Evolutionary conservation across 2,888 invertebrate species (phyloP), one percentile per base, ranked within the genome.

Genomic region (Diplolepis rosae): DNA sequence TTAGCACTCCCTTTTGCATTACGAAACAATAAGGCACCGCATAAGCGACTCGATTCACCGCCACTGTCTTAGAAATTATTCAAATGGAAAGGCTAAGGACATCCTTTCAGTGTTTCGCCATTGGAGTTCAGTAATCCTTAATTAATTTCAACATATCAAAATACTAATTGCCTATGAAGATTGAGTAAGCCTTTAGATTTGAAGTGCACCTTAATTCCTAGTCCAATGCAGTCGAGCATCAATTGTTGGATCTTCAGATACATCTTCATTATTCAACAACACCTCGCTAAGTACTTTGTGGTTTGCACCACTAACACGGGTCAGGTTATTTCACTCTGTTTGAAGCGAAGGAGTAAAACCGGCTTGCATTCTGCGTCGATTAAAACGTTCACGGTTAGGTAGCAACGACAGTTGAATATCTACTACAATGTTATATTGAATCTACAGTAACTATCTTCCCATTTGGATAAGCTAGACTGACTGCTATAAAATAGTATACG

Each of bases 251-350:
- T 54, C 13, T 73, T 70, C 42, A 76, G 52, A 66, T 71, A 73
- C n/a, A 72, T 77, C 77, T 70, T 78, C 80, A 79, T 81, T 66
- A 56, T 74, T 66, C 70, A 52, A 51, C 45, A 66, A 68, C 72
- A 56, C 66, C 68, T 61, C 65, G 32, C 69, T 70, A 69, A 71
- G 69, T 18, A 68, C 45, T 73, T 69, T 71, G 69, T 68, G 75
- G 69, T 67, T 56, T 35, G 35, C 56, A 32, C 11, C 35, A 35
- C 56, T 35, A 56, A 52, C 27, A 35, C 39, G 22, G 68, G 74
- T 71, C 52, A 39, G 65, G 27, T 73, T 71, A 69, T 66, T 71
- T 68, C 71, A 68, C 70, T 66, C 65, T 65, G 65, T 65, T 71
- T 70, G 5, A 50, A 77, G 72, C 35, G 32, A 66, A 69, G 61